Evolutionary conservation across 2,888 invertebrate genomes (phyloP), one percentile per base, ranked within the genome.

Genomic region (Epistrophella euchroma): DNA sequence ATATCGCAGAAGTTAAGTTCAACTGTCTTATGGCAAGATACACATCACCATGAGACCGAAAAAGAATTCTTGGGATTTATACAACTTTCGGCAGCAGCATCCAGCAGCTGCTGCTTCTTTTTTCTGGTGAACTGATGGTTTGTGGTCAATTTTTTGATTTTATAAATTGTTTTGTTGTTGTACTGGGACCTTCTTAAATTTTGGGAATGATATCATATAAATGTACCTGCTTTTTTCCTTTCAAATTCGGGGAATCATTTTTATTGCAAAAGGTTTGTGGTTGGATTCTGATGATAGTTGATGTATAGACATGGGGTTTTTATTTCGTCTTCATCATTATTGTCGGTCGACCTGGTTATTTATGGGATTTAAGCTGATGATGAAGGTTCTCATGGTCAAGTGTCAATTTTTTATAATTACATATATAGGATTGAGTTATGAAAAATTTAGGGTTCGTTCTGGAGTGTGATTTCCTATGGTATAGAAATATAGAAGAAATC

Each of bases 351-450:
- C 45, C 1, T 32, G 64, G 32, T 66, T 66, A 47, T 66, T 66
- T 66, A 66, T 66, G 66, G 32, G 32, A 35, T 19, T 47, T 9
- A 4, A 4, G 10, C 32, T 35, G 19, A 35, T 35, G 66, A 66
- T 35, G 47, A 35, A 66, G 66, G 47, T 32, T 66, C 45, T 66
- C 9, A 32, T 47, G 45, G 66, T 66, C 19, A 15, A 35, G 66
- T 66, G 66, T 66, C 66, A 66, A 35, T 66, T 66, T 66, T 28
- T 19, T 45, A 17, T 45, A 19, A n/a, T n/a, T 47, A 17, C 4
- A 66, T 66, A 66, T 66, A 66, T 66, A 66, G 32, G 47, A 66
- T 66, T 66, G 47, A 66, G 47, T 66, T 66, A 35, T 64, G 64
- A 64, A 64, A 28, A 45, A 45, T 45, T 5, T 28, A 1, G 10